These are phyloP conservation scores for Coptodon rendalli DNA, from an alignment of 2,113 vertebrate genomes.

Conservation along the genomic window DNA sequence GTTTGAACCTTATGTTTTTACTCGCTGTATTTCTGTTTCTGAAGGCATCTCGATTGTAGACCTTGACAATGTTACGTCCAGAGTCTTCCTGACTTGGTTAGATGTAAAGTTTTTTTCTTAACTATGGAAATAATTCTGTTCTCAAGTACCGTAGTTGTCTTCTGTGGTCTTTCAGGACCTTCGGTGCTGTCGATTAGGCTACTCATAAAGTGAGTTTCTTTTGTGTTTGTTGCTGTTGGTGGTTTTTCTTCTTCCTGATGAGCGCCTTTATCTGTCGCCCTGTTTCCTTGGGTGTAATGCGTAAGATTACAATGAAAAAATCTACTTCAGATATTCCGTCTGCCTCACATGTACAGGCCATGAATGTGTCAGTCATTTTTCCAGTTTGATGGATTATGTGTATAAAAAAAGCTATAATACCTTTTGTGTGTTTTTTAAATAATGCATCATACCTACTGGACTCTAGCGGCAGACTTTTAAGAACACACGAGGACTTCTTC, in stretches of 20 bases:
- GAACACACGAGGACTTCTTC: neutral
- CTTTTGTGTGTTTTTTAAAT: neutral
- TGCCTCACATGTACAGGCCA: neutral
- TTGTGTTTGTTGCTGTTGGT: neutral
- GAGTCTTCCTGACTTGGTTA: neutral
- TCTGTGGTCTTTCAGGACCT: neutral
- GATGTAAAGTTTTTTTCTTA: neutral
- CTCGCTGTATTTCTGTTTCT: accelerated
- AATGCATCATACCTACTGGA: neutral
- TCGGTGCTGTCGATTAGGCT: neutral
- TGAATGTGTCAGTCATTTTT: neutral
- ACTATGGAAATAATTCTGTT: neutral
- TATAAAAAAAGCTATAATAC: neutral
- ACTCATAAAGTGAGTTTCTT: neutral
- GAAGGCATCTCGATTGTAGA: neutral
- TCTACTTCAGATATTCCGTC: neutral
- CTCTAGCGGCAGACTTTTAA: neutral
- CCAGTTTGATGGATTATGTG: neutral
- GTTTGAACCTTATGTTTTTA: neutral
- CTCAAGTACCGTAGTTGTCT: neutral
- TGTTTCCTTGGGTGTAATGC: neutral
- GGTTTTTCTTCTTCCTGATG: neutral
- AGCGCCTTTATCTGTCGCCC: neutral
- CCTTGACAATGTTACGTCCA: accelerated
- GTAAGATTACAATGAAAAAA: neutral